Conservation (phyloP, 2,888 invertebrate species). For the Drosophila nigritarsus region DNA sequence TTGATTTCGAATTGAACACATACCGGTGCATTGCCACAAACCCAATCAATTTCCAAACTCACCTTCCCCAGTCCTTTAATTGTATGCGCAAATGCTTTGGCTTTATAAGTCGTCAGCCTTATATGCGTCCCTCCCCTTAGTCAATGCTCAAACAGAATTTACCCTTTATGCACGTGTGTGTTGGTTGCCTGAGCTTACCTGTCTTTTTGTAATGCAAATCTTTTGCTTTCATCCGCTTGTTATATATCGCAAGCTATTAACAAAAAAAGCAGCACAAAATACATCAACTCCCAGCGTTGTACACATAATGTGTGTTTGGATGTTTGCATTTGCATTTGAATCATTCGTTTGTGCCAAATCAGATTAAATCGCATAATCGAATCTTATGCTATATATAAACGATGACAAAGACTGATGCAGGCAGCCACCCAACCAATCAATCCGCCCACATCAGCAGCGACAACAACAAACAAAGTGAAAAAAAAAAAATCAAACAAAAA, state of each 20-base stretch:
- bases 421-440: slow-evolving; percentile 46
- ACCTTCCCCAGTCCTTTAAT: slow-evolving; percentile 27
- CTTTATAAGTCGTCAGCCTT: slow-evolving; percentile 50
- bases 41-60: slow-evolving; percentile 60
- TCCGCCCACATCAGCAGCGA: slow-evolving; percentile 46
- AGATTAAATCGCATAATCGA: slow-evolving; percentile 80
- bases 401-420: slow-evolving; percentile 79
- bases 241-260: slow-evolving; percentile 79
- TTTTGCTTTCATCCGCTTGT: slow-evolving; percentile 80
- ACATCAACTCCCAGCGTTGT: slow-evolving; percentile 15
- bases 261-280: slow-evolving; percentile 39
- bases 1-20: slow-evolving; percentile 52
- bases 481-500: slow-evolving; percentile 21
- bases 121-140: neutral
- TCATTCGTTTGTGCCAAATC: slow-evolving; percentile 80
- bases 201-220: slow-evolving; percentile 80
- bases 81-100: slow-evolving; percentile 45
- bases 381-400: slow-evolving; percentile 73
- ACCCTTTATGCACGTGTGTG: slow-evolving; percentile 47
- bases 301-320: slow-evolving; percentile 11
- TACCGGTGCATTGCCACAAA: slow-evolving; percentile 36
- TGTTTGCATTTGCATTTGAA: slow-evolving; percentile 73
- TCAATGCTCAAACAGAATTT: slow-evolving; percentile 16
- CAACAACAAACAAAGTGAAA: slow-evolving; percentile 6
- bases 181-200: slow-evolving; percentile 53